Evolutionary conservation across 2,888 invertebrate genomes (phyloP).

Genomic region (Drosophila demipolita): DNA sequence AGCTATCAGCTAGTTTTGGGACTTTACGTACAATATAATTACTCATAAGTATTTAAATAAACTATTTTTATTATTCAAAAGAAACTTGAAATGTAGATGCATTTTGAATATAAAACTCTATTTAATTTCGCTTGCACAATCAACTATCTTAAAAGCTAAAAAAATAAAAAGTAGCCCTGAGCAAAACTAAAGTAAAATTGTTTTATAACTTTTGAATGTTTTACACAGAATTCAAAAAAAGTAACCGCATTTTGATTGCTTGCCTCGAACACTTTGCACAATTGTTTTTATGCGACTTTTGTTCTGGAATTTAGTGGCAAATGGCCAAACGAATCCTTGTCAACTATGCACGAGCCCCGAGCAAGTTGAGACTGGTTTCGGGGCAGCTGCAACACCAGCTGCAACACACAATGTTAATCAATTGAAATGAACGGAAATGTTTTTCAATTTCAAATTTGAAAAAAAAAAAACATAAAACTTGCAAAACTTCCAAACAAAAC

Average conservation of each 20-base stretch:
- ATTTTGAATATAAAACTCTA: not conserved
- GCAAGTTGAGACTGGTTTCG: not conserved
- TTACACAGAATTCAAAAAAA: slow-evolving; percentile 2
- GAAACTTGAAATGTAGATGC: not conserved
- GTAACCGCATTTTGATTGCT: slow-evolving; percentile 8
- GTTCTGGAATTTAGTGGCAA: not conserved
- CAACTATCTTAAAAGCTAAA: not conserved
- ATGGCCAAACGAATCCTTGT: slow-evolving; percentile 1
- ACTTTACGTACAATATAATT: no score
- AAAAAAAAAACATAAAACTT: not conserved
- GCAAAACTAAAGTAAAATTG: slow-evolving; percentile 2
- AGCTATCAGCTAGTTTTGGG: no score
- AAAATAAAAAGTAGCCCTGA: not conserved
- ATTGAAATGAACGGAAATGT: slow-evolving; percentile 6
- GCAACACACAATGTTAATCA: not conserved
- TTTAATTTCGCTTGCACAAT: not conserved
- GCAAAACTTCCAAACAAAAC: not conserved
- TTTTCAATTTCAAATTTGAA: not conserved
- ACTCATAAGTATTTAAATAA: not conserved
- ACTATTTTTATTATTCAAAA: not conserved
- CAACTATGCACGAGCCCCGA: slow-evolving; percentile 8
- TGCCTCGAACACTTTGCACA: slow-evolving; percentile 24
- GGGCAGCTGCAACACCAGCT: slow-evolving; percentile 11
- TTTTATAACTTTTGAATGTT: slow-evolving; percentile 26
- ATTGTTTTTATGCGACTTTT: slow-evolving; percentile 34